Conservation (phyloP, 1,140 invertebrate genomes). For the Drosophila kurseongensis region DNA sequence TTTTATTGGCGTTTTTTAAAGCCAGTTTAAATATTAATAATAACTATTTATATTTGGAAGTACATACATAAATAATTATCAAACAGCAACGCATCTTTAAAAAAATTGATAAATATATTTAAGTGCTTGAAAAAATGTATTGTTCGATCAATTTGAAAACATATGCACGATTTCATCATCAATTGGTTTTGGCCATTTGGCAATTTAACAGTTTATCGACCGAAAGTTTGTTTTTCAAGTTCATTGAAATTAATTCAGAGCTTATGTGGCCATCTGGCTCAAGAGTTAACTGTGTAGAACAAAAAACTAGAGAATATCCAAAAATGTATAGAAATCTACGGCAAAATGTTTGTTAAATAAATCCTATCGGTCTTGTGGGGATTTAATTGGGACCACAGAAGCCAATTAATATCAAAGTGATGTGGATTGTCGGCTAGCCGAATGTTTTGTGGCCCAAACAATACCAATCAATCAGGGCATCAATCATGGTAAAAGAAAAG, state of each 20-base stretch:
- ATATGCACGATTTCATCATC: constrained; percentile 4
- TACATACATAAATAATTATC: too few species aligned
- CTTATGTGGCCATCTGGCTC: not conserved
- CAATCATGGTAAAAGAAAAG: constrained; percentile 23
- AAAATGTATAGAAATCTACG: not conserved
- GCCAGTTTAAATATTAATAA: too few species aligned
- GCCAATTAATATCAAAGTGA: constrained; percentile 29
- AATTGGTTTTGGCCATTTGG: constrained; percentile 6
- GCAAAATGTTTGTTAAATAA: not conserved
- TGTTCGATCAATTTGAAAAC: not conserved
- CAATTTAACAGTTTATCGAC: not conserved
- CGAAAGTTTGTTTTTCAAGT: constrained; percentile 5
- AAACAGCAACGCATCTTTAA: too few species aligned
- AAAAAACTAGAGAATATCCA: not conserved
- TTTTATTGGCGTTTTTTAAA: too few species aligned
- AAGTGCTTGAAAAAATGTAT: too few species aligned
- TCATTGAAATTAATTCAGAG: constrained; percentile 13
- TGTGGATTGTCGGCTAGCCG: constrained; percentile 8
- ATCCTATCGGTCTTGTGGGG: not conserved
- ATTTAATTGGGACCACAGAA: constrained; percentile 15
- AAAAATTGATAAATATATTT: too few species aligned
- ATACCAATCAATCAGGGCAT: constrained; percentile 38
- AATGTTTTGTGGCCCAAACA: constrained; percentile 25
- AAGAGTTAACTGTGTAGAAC: not conserved
- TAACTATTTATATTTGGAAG: too few species aligned